Evolutionary conservation across 2,888 invertebrate species (phyloP).

Genomic region (Drosophila affinis): DNA sequence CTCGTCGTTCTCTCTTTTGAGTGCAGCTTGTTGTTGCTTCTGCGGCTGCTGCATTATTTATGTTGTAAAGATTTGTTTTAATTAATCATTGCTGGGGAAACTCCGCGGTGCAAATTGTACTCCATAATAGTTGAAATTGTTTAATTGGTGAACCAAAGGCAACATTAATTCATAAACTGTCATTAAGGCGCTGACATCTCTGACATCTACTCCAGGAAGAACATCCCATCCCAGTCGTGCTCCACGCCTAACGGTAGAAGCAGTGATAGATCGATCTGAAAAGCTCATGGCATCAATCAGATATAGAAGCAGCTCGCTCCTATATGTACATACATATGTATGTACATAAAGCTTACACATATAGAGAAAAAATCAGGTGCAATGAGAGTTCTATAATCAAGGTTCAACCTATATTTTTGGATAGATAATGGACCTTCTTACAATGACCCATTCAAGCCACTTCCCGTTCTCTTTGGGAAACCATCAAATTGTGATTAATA

Average conservation of each 20-base stretch:
- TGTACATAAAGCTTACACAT: background rate
- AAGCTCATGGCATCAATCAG: conserved; percentile 6
- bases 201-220: conserved; percentile 54
- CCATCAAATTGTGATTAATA: conserved; percentile 10
- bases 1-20: conserved; percentile 4
- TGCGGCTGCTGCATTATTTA: conserved; percentile 65
- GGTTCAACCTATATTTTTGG: background rate
- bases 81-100: conserved; percentile 64
- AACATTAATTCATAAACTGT: conserved; percentile 52
- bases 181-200: conserved; percentile 60
- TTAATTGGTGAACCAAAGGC: conserved; percentile 54
- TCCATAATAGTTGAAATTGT: conserved; percentile 58
- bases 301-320: background rate
- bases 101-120: conserved; percentile 46
- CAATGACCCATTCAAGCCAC: conserved; percentile 12
- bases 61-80: conserved; percentile 65
- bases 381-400: background rate
- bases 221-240: conserved; percentile 37
- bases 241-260: conserved; percentile 23
- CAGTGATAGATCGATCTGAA: conserved; percentile 18
- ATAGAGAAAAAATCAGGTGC: background rate
- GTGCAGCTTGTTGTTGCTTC: conserved; percentile 36
- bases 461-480: conserved; percentile 14
- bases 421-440: background rate
- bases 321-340: background rate